Conservation (phyloP, 2,888 invertebrate genomes). For the Taphrorychus bicolor region DNA sequence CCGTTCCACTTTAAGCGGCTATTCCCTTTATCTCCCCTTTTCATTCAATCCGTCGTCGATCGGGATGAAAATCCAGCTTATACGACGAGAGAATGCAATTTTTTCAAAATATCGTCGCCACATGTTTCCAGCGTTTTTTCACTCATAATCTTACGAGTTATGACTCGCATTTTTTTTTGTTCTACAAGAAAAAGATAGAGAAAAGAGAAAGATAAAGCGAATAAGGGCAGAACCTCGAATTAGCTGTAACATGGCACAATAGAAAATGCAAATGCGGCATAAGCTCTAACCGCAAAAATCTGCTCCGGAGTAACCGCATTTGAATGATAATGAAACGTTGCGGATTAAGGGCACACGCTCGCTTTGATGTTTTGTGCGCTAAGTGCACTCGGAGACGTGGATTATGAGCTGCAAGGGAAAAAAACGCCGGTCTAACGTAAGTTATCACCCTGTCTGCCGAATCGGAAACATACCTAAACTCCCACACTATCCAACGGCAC, state of each 20-base stretch:
- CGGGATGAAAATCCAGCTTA: conserved; percentile 10
- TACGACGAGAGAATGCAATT: conserved; percentile 4
- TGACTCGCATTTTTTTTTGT: not conserved
- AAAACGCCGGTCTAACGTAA: not conserved
- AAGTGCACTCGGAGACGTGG: not conserved
- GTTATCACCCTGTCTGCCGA: not conserved
- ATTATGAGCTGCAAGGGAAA: not conserved
- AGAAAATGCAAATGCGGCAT: conserved; percentile 27
- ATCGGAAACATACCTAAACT: conserved; percentile 9
- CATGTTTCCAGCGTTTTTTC: conserved; percentile 1
- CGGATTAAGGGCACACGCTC: conserved; percentile 6
- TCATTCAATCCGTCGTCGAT: conserved; percentile 17
- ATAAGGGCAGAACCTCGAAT: not conserved
- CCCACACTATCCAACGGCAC: conserved; percentile 33
- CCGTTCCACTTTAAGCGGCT: conserved; percentile 18
- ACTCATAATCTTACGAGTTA: not conserved
- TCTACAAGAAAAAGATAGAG: too few species aligned
- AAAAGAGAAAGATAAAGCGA: not conserved
- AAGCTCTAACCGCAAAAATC: conserved; percentile 23
- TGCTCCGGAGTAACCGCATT: conserved; percentile 14
- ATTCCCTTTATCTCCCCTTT: conserved; percentile 27
- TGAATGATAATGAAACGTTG: conserved; percentile 10
- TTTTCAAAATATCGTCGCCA: conserved; percentile 11
- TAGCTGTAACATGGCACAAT: conserved; percentile 16
- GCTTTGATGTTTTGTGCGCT: conserved; percentile 3